These are phyloP conservation scores for Asarcornis scutulata DNA, from an alignment of 2,113 vertebrate species.

Conservation along the genomic window DNA sequence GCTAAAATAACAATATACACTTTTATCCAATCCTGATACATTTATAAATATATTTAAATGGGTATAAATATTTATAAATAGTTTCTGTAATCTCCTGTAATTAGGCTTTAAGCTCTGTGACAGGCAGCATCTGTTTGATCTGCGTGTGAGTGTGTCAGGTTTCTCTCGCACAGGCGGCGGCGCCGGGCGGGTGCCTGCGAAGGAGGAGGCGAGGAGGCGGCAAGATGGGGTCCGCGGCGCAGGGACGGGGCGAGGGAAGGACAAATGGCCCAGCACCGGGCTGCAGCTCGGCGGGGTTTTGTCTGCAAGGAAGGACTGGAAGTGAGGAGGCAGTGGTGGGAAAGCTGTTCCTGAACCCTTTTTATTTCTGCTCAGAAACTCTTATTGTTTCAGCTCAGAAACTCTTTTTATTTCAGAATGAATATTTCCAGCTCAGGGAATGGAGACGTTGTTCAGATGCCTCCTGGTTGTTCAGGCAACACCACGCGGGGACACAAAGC, in stretches of 20 bases:
- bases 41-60: conserved; percentile 74
- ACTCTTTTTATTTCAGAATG: neutral
- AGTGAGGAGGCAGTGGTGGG: neutral
- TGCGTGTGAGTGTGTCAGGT: conserved; percentile 29
- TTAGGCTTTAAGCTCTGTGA: conserved; percentile 69
- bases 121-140: conserved; percentile 71
- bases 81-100: conserved; percentile 70
- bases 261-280: neutral
- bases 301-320: neutral
- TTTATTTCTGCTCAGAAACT: conserved; percentile 4
- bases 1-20: conserved; percentile 63
- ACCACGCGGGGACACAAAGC: rapidly evolving
- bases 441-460: rapidly evolving
- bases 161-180: neutral
- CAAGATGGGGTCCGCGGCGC: neutral
- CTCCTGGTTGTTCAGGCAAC: neutral
- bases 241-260: neutral
- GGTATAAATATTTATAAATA: conserved; percentile 75
- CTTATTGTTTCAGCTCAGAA: neutral
- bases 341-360: neutral
- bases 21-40: conserved; percentile 68
- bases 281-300: neutral
- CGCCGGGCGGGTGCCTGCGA: neutral
- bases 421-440: neutral
- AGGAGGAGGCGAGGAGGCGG: neutral